Percentiles rank a stretch among this genome's conserved stretches.
Evolutionary conservation across 2,113 vertebrate genomes (phyloP).

Genomic region (Engystomops pustulosus): DNA sequence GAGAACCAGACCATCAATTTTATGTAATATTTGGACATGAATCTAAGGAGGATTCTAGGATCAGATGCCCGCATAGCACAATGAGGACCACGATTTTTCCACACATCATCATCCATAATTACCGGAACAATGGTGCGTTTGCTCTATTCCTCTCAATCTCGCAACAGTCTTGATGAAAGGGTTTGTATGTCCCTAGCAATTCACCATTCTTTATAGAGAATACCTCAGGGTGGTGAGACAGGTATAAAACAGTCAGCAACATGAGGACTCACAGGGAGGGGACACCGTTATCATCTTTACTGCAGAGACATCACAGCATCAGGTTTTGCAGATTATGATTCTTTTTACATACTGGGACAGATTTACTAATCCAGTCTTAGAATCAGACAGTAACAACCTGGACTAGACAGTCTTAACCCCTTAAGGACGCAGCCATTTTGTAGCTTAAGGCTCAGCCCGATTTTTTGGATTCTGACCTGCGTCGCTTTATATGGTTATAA

Average conservation of each 20-base stretch:
- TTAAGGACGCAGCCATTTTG: too few species aligned
- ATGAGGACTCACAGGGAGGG: background rate
- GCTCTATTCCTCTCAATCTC: slow-evolving; percentile 27
- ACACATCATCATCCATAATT: background rate
- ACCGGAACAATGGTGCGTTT: background rate
- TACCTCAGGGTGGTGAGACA: background rate
- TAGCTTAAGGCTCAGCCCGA: too few species aligned
- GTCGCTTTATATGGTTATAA: too few species aligned
- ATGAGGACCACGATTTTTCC: background rate
- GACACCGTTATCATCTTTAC: background rate
- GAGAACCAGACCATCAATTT: too few species aligned
- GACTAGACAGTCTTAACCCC: too few species aligned
- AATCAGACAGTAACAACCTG: too few species aligned
- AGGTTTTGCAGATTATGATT: slow-evolving; percentile 7
- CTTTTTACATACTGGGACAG: too few species aligned
- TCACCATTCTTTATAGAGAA: slow-evolving; percentile 36
- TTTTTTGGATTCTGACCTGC: too few species aligned
- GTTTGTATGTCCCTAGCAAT: slow-evolving; percentile 29
- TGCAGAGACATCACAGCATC: background rate
- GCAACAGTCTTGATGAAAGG: slow-evolving; percentile 47
- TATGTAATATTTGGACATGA: too few species aligned
- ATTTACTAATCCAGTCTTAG: too few species aligned
- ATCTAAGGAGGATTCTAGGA: background rate
- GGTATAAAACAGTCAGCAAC: background rate
- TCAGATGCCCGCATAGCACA: background rate